Percentiles rank a stretch among this genome's conserved stretches.
Conservation (phyloP, 2,113 vertebrate species). For the Pycnonotus jocosus region DNA sequence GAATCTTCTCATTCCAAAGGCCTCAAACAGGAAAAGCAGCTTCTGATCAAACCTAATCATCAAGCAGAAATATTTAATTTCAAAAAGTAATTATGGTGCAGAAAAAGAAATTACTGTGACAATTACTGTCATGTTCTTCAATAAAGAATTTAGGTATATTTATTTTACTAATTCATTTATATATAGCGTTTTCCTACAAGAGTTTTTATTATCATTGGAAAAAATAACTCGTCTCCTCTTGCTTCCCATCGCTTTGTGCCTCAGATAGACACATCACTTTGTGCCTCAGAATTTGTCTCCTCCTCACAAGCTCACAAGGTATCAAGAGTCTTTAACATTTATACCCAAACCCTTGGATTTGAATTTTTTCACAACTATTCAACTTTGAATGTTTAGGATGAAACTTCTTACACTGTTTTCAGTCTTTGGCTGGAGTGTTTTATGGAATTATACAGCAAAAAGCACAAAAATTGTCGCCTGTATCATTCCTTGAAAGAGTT, state of each 20-base stretch:
- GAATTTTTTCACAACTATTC: not conserved
- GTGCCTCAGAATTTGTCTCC: not conserved
- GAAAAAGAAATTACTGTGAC: not conserved
- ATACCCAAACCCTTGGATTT: not conserved
- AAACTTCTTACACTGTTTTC: not conserved
- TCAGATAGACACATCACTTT: not conserved
- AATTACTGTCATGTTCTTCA: constrained; percentile 31
- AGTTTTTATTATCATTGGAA: not conserved
- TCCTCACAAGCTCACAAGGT: not conserved
- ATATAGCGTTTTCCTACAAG: not conserved
- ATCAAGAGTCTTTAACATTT: not conserved
- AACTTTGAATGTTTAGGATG: not conserved
- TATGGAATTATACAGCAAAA: not conserved
- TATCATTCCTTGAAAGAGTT: not conserved
- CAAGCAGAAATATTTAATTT: constrained; percentile 32
- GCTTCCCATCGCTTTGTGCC: not conserved
- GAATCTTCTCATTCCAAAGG: not conserved
- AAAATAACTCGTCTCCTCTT: not conserved
- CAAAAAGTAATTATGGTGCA: not conserved
- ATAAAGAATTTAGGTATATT: not conserved
- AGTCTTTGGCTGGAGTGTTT: not conserved
- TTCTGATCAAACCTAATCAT: constrained; percentile 10
- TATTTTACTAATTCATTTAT: constrained; percentile 37
- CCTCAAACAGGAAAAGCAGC: not conserved
- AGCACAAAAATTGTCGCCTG: not conserved